Percentiles rank a stretch among this genome's conserved stretches.
phyloP scores from a whole-genome alignment of 2,113 vertebrate species.

The Anser cygnoides region DNA sequence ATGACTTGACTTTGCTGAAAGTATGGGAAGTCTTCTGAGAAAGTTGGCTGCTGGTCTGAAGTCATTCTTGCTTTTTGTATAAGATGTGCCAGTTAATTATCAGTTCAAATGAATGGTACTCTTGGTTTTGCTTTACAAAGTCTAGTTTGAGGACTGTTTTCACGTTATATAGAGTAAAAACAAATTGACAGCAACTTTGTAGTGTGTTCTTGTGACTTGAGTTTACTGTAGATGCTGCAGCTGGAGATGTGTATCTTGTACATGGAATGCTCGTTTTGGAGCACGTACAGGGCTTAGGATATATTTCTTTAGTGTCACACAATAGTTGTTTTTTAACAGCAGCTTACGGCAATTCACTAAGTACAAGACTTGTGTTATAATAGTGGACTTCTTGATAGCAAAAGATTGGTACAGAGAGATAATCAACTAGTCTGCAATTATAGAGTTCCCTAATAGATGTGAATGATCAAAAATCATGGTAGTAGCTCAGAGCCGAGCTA shows the following conservation, averaged over 20 bases:
- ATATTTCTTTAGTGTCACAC: background rate
- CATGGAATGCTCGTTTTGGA: background rate
- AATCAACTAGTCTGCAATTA: background rate
- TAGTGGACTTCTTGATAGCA: background rate
- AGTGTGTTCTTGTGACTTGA: background rate
- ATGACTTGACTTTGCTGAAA: background rate
- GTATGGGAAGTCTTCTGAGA: background rate
- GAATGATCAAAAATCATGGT: background rate
- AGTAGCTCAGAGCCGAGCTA: background rate
- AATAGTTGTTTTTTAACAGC: background rate
- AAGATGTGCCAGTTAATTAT: background rate
- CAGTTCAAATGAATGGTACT: background rate
- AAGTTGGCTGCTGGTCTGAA: background rate
- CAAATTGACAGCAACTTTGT: background rate
- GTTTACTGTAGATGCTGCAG: background rate
- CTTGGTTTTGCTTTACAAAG: background rate
- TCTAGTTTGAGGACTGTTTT: background rate
- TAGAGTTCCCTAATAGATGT: background rate
- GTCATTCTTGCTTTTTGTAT: background rate
- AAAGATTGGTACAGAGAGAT: background rate
- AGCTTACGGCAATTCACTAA: background rate
- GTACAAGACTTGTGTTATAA: background rate
- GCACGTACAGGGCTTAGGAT: background rate
- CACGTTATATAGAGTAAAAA: background rate
- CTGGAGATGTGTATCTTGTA: background rate